Evolutionary conservation across 1,140 invertebrate genomes (phyloP), one percentile per base, ranked within the genome.

Genomic region (Acromyrmex heyeri): DNA sequence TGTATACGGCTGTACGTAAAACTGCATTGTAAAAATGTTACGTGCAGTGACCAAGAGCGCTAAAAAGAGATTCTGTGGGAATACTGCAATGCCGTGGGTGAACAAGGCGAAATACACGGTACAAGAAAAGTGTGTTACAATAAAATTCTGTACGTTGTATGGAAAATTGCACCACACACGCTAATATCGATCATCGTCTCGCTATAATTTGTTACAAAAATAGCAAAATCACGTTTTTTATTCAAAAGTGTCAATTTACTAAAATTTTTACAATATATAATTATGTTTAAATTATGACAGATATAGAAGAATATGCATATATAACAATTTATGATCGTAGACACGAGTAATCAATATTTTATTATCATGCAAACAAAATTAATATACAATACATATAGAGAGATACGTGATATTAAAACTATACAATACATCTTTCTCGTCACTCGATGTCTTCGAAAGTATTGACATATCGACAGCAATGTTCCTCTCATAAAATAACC

Each of bases 71-170:
- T 79, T 79, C 62, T 30, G n/a, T 7, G 48, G 48, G 30, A 67
- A 53, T 69, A 14, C 30, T 7, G 48, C 77, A 38, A 65, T 65
- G 61, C 48, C 24, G 21, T 44, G n/a, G 44, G 12, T 55, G 77
- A 57, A 69, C 21, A 69, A 55, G 48, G 62, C 62, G 21, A 55
- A 69, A 79, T 55, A 67, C 62, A 69, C 14, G n/a, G 48, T 79
- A 79, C 77, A 79, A 48, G 62, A 79, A 79, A 79, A 79, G 77
- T 38, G 77, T 79, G 64, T 79, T 79, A 79, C 77, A 27, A 79
- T 79, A 79, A 79, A 79, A 79, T 69, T n/a, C 62, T 55, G 62
- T 24, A 62, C 48, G 16, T 57, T 67, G 77, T 67, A 55, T 62
- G n/a, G 30, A 53, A 55, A 79, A 79, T 79, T n/a, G 62, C 48